Evolutionary conservation across 2,888 invertebrate species (phyloP).

Genomic region (Spodoptera littoralis): DNA sequence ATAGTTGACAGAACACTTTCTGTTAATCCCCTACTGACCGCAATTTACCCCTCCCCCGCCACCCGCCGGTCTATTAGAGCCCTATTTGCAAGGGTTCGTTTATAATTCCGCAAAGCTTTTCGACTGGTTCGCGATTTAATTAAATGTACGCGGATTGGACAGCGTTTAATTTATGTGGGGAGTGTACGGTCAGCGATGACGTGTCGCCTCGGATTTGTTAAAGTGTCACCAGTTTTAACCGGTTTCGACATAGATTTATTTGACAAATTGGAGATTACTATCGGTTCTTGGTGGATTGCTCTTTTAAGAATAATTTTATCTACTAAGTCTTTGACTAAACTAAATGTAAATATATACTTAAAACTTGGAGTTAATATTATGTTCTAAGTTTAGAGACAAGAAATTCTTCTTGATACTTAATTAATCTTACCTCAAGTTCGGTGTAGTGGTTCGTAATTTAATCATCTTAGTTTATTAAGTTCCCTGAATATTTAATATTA

Average conservation of each 20-base stretch:
- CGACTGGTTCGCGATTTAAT: conserved; percentile 47
- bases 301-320: too few relatives aligned
- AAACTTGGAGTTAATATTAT: too few relatives aligned
- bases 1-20: conserved; percentile 47
- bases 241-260: too few relatives aligned
- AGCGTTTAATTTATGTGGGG: conserved; percentile 18
- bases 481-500: background rate
- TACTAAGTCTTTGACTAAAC: too few relatives aligned
- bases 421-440: too few relatives aligned
- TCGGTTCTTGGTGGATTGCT: too few relatives aligned
- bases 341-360: too few relatives aligned
- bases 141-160: conserved; percentile 41
- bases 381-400: too few relatives aligned
- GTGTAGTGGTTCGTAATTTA: too few relatives aligned
- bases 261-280: too few relatives aligned
- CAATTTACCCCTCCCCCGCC: conserved; percentile 45
- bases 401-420: too few relatives aligned
- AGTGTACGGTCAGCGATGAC: background rate
- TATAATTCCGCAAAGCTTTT: conserved; percentile 48
- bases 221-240: background rate
- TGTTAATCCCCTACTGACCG: conserved; percentile 56
- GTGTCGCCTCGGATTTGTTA: conserved; percentile 4
- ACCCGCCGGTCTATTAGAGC: conserved; percentile 44
- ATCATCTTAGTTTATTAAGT: too few relatives aligned
- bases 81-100: conserved; percentile 48